These are phyloP conservation scores for Apocheima hispidaria DNA, from an alignment of 2,888 invertebrate genomes.

Conservation along the genomic window DNA sequence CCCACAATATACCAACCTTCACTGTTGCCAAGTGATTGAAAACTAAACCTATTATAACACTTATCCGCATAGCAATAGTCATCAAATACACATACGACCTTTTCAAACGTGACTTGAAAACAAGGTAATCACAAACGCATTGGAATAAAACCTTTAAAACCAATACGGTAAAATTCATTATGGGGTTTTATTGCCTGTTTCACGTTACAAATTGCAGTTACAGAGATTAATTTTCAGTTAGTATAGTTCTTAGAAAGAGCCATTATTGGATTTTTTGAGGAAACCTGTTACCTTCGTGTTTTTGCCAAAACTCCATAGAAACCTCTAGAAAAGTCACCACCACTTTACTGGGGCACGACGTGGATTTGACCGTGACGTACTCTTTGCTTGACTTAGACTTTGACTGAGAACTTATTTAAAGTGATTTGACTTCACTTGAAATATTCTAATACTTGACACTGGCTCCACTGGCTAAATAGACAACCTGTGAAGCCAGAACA, in stretches of 20 bases:
- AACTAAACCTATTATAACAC: slow-evolving; percentile 6
- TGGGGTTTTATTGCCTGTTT: neutral
- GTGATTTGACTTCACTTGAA: too few species aligned
- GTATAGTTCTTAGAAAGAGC: neutral
- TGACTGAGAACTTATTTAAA: too few species aligned
- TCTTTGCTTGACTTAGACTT: too few species aligned
- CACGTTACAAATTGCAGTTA: neutral
- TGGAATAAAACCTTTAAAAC: slow-evolving; percentile 49
- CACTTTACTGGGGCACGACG: too few species aligned
- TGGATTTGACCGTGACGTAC: too few species aligned
- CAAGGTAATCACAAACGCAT: slow-evolving; percentile 33
- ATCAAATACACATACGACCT: slow-evolving; percentile 46
- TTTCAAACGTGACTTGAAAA: slow-evolving; percentile 34
- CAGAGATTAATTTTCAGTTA: neutral
- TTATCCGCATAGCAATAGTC: slow-evolving; percentile 14
- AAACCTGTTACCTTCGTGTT: too few species aligned
- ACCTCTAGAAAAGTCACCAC: too few species aligned
- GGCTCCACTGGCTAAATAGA: too few species aligned
- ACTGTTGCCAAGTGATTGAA: slow-evolving; percentile 9
- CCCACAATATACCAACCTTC: slow-evolving; percentile 13
- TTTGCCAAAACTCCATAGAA: too few species aligned
- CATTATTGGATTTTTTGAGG: neutral
- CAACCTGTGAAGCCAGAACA: too few species aligned
- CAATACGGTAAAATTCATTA: neutral
- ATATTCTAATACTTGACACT: too few species aligned